Percentiles rank a stretch among this genome's conserved stretches.
These are phyloP conservation scores for Aleiodes leptofemur DNA, from an alignment of 2,888 invertebrate genomes.

Conservation along the genomic window DNA sequence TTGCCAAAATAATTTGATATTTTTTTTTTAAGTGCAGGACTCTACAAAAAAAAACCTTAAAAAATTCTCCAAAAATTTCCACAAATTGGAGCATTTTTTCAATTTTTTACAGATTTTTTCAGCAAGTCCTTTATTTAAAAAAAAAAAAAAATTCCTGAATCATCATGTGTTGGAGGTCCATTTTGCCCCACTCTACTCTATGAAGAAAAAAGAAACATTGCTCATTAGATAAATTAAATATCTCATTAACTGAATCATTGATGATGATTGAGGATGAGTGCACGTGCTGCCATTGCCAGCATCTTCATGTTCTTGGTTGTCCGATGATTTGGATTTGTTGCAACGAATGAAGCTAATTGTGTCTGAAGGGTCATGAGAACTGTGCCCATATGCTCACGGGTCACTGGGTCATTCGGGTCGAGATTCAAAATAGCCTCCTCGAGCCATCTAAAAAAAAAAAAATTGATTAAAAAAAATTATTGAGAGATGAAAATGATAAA, in stretches of 20 bases:
- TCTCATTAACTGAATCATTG: conserved; percentile 47
- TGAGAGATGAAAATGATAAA: not conserved
- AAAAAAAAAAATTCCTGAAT: not conserved
- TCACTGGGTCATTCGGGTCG: conserved; percentile 85
- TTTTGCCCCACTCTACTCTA: too few relatives aligned
- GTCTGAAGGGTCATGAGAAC: conserved; percentile 86
- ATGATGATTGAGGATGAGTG: conserved; percentile 74
- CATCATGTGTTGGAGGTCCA: too few relatives aligned
- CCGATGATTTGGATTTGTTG: conserved; percentile 81
- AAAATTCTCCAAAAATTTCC: too few relatives aligned
- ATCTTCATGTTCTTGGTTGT: conserved; percentile 82
- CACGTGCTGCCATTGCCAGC: conserved; percentile 84
- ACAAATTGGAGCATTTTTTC: too few relatives aligned
- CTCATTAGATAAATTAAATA: not conserved
- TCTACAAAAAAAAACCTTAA: too few relatives aligned
- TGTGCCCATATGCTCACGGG: conserved; percentile 88
- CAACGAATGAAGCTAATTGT: conserved; percentile 84
- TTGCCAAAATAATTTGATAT: too few relatives aligned
- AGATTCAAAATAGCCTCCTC: conserved; percentile 91
- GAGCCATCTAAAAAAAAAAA: conserved; percentile 82
- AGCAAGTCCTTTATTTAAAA: not conserved
- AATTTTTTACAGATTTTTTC: too few relatives aligned
- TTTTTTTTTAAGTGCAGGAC: too few relatives aligned
- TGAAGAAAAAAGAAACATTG: not conserved
- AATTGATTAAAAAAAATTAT: conserved; percentile 2